Evolutionary conservation across 2,888 invertebrate species (phyloP).

Genomic region (Phragmatobia fuliginosa): DNA sequence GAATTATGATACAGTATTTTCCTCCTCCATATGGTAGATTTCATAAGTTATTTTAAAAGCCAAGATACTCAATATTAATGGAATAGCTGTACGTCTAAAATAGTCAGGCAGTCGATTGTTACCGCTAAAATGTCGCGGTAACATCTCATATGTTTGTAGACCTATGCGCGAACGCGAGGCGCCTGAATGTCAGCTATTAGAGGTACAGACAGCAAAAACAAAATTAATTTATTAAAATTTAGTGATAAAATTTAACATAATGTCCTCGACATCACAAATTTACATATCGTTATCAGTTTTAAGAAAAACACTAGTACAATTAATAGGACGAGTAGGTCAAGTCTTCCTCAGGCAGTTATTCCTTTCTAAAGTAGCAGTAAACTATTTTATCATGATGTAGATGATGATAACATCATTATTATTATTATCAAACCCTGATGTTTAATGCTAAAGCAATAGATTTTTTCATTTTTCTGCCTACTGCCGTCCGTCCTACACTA

Average conservation of each 20-base stretch:
- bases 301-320: neutral
- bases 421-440: too few species aligned
- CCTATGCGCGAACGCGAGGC: slow-evolving; percentile 23
- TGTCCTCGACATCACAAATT: neutral
- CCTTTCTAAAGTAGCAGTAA: too few species aligned
- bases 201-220: slow-evolving; percentile 15
- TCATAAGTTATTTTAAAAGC: neutral
- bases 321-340: too few species aligned
- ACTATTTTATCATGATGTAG: too few species aligned
- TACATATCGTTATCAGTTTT: neutral
- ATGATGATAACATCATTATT: too few species aligned
- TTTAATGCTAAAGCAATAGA: too few species aligned
- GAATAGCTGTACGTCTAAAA: neutral
- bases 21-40: too few species aligned
- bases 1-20: too few species aligned
- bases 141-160: slow-evolving; percentile 28
- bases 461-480: too few species aligned
- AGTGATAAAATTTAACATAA: neutral
- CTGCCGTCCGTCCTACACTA: too few species aligned
- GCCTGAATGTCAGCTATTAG: slow-evolving; percentile 22
- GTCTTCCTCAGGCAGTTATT: too few species aligned
- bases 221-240: neutral
- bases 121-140: slow-evolving; percentile 2
- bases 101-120: neutral
- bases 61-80: neutral